These are phyloP conservation scores for Zalophus californianus DNA, from an alignment of 2,797 vertebrate genomes.

Conservation along the genomic window DNA sequence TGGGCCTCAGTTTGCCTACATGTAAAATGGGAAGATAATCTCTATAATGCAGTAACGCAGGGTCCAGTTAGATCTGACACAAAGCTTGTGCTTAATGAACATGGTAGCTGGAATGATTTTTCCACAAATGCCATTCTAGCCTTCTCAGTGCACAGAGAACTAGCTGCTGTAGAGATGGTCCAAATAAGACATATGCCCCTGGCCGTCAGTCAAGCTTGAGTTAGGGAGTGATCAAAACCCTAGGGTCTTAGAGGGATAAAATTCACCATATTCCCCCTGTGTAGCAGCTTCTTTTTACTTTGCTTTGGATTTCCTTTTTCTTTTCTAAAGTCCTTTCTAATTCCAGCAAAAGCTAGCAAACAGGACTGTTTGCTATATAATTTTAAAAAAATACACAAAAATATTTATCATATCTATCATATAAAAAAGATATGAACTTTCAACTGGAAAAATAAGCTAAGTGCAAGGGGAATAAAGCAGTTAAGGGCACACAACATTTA, in stretches of 20 bases:
- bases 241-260: not conserved
- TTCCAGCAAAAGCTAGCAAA: constrained; percentile 13
- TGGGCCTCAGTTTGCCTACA: not conserved
- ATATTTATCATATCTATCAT: not conserved
- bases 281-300: not conserved
- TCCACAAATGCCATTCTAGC: not conserved
- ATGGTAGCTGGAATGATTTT: not conserved
- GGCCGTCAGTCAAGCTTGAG: not conserved
- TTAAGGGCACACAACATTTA: constrained; percentile 19
- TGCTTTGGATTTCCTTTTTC: not conserved
- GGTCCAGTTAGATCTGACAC: not conserved
- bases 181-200: not conserved
- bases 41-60: not conserved
- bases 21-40: not conserved
- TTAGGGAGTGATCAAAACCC: not conserved
- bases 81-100: not conserved
- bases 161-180: not conserved
- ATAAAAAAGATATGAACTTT: constrained; percentile 51
- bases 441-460: constrained; percentile 61
- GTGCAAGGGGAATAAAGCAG: not conserved
- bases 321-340: not conserved
- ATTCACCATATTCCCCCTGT: not conserved
- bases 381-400: not conserved
- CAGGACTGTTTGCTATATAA: not conserved
- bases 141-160: not conserved